Evolutionary conservation across 2,113 vertebrate genomes (phyloP).

Genomic region (Leucosticte australis): DNA sequence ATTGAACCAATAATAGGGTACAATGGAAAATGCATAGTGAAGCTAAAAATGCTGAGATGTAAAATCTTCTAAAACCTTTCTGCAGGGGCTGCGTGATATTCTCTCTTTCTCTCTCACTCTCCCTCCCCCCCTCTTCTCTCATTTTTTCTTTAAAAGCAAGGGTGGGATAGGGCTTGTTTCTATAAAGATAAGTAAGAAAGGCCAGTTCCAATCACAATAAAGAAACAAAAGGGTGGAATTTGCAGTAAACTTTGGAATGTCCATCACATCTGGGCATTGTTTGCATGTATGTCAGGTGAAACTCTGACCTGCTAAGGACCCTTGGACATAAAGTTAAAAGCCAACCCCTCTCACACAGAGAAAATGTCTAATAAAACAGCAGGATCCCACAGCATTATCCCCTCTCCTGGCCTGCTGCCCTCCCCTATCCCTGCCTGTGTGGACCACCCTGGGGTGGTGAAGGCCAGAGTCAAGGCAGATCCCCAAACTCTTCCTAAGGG

Average conservation of each 20-base stretch:
- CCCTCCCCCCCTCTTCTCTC: fast-evolving
- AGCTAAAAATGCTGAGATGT: conserved; percentile 23
- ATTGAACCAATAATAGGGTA: conserved; percentile 38
- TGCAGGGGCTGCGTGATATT: not conserved
- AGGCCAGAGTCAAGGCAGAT: not conserved
- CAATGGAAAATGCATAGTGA: not conserved
- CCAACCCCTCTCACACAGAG: fast-evolving
- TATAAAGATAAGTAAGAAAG: not conserved
- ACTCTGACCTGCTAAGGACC: not conserved
- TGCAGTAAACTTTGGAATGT: not conserved
- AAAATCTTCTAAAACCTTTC: conserved; percentile 11
- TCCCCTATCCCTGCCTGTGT: not conserved
- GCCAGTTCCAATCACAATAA: not conserved
- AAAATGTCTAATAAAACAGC: not conserved
- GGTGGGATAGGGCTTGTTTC: not conserved
- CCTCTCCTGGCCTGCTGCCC: not conserved
- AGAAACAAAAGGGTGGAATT: not conserved
- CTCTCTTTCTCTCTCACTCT: not conserved
- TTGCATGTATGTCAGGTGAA: not conserved
- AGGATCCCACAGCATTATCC: fast-evolving
- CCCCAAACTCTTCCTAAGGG: not conserved
- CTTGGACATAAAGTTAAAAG: not conserved
- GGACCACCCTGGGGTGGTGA: not conserved
- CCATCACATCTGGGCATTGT: not conserved
- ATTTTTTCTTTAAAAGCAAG: not conserved